phyloP scores from a whole-genome alignment of 2,888 invertebrate genomes.

The Archaeoteleia sp. region DNA sequence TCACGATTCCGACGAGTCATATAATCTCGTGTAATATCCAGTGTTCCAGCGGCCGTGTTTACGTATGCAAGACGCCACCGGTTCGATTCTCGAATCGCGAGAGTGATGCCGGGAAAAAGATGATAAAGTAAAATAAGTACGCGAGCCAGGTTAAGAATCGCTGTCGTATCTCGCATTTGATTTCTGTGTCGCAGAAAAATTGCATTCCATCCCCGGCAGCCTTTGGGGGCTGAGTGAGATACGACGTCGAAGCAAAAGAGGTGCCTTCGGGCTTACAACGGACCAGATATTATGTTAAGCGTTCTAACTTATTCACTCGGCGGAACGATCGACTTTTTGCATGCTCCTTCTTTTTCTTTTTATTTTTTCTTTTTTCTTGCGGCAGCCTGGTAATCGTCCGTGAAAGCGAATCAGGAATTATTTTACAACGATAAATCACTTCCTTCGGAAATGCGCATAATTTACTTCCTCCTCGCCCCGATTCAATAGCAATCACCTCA shows the following conservation, averaged over 20 bases:
- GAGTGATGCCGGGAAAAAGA: slow-evolving; percentile 4
- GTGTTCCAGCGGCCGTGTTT: slow-evolving; percentile 22
- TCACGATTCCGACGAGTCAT: slow-evolving; percentile 26
- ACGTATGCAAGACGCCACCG: slow-evolving; percentile 36
- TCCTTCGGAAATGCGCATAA: slow-evolving; percentile 41
- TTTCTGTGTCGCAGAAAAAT: slow-evolving; percentile 59
- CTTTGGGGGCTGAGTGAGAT: slow-evolving; percentile 57
- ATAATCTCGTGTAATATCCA: slow-evolving; percentile 27
- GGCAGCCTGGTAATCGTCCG: slow-evolving; percentile 37
- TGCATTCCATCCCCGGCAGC: slow-evolving; percentile 63
- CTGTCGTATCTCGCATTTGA: slow-evolving; percentile 63
- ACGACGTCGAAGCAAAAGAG: slow-evolving; percentile 53
- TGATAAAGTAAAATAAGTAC: slow-evolving; percentile 60
- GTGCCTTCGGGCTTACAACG: slow-evolving; percentile 59
- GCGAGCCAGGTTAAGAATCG: slow-evolving; percentile 60
- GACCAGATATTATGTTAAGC: slow-evolving; percentile 69
- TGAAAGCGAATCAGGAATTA: slow-evolving; percentile 51
- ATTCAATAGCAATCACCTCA: slow-evolving; percentile 44
- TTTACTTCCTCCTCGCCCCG: slow-evolving; percentile 27
- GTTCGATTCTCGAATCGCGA: slow-evolving; percentile 4
- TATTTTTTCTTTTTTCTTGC: slow-evolving; percentile 9
- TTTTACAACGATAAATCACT: slow-evolving; percentile 49
- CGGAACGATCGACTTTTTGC: slow-evolving; percentile 48
- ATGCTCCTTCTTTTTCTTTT: slow-evolving; percentile 9
- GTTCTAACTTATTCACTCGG: slow-evolving; percentile 66